Evolutionary conservation across 2,888 invertebrate species (phyloP), one percentile per base, ranked within the genome.

Genomic region (Platycheirus rosarum): DNA sequence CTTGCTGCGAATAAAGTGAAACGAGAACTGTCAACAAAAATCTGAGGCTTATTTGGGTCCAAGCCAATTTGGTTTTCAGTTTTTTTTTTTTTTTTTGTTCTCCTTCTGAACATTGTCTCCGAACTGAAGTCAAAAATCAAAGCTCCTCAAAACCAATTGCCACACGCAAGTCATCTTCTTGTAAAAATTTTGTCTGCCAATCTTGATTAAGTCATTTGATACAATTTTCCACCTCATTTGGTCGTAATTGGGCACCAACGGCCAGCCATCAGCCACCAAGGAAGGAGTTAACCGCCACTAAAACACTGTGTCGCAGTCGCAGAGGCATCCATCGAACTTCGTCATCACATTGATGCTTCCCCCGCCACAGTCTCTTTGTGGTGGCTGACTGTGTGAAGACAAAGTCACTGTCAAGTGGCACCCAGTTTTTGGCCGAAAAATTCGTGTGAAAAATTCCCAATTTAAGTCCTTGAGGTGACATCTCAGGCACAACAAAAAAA

Each of bases 181-280:
- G 88, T 88, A 82, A 48, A 82, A 82, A 77, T 77, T 82, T 65
- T 68, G 82, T 82, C 82, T 84, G 60, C 68, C 75, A 80, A 85
- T 73, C 80, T 82, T 46, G 65, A 86, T 86, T 88, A 88, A 87
- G 90, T 90, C 89, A 90, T 90, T 90, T 88, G 90, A 90, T 90
- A 90, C 88, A 90, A 88, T 90, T 90, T 90, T 90, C 89, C 90
- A 89, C 89, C 88, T 90, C 89, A 90, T 90, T 88, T 89, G 87
- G 87, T 87, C 89, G 89, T 89, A 89, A 89, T 89, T 89, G 89
- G 90, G 90, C 89, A 89, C 89, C 90, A 86, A 85, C 85, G 85
- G 84, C 86, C 57, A 84, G 68, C 77, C 77, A 82, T 77, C 82
- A 73, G 82, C 82, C 77, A 82, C 77, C 68, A 80, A 76, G 82